Percentiles rank a stretch among this genome's conserved stretches.
Evolutionary conservation across 2,888 invertebrate genomes (phyloP).

Genomic region (Nomada fucata): DNA sequence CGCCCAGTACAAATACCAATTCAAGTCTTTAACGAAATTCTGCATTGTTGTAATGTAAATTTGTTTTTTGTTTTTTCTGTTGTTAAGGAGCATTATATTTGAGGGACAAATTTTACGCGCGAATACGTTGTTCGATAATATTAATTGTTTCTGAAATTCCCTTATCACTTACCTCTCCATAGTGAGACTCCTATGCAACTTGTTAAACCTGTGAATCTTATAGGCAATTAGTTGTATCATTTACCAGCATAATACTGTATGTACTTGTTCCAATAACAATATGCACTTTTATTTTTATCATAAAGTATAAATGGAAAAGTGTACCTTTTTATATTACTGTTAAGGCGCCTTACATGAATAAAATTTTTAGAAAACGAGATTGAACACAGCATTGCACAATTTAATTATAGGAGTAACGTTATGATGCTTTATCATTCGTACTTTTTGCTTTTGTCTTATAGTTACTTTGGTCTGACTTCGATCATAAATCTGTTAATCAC

Average conservation of each 20-base stretch:
- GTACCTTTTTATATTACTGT: slow-evolving; percentile 80
- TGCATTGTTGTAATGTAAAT: slow-evolving; percentile 21
- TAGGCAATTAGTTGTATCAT: slow-evolving; percentile 72
- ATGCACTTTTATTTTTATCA: slow-evolving; percentile 78
- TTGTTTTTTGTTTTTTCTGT: slow-evolving; percentile 7
- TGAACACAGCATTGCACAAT: slow-evolving; percentile 43
- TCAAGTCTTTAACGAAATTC: slow-evolving; percentile 36
- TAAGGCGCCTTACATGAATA: slow-evolving; percentile 79
- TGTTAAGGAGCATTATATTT: slow-evolving; percentile 21
- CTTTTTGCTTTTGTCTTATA: background rate
- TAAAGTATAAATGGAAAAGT: slow-evolving; percentile 75
- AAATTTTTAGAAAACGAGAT: slow-evolving; percentile 73
- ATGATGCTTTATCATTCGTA: slow-evolving; percentile 36
- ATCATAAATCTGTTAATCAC: slow-evolving; percentile 7
- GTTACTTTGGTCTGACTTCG: background rate
- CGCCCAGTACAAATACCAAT: slow-evolving; percentile 60
- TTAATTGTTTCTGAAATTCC: slow-evolving; percentile 44
- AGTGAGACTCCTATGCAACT: slow-evolving; percentile 68
- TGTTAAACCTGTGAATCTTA: slow-evolving; percentile 71
- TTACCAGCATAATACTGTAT: slow-evolving; percentile 75
- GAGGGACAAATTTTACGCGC: slow-evolving; percentile 5
- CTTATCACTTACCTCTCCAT: slow-evolving; percentile 69
- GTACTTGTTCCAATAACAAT: slow-evolving; percentile 76
- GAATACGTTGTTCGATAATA: slow-evolving; percentile 22
- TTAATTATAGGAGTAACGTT: slow-evolving; percentile 37